Conservation (phyloP, 2,113 vertebrate species). For the Aptenodytes patagonicus region DNA sequence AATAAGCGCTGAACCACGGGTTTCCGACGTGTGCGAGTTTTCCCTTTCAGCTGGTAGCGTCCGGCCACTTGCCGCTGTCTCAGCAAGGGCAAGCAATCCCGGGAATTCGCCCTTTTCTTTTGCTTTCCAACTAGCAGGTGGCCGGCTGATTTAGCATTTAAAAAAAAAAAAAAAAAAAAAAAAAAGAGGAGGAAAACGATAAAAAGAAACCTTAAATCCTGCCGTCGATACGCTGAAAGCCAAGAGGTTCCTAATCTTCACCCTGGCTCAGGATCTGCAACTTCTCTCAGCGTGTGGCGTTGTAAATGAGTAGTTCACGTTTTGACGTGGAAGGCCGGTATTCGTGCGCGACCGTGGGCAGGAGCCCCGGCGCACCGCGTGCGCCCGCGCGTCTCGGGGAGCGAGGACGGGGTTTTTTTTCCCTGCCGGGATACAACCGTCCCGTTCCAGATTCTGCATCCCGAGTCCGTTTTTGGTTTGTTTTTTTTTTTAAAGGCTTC, state of each 20-base stretch:
- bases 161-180: not conserved
- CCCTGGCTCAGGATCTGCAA: constrained; percentile 25
- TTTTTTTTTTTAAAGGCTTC: not conserved
- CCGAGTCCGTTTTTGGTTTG: not conserved
- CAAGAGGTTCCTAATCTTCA: constrained; percentile 5
- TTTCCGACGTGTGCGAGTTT: not conserved
- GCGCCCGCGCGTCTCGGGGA: not conserved
- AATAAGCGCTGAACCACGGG: not conserved
- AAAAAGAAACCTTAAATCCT: not conserved
- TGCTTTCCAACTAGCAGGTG: not conserved
- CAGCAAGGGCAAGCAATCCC: constrained; percentile 6
- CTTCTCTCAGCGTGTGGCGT: not conserved
- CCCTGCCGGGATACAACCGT: not conserved
- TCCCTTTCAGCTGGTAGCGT: not conserved
- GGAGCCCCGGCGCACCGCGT: not conserved
- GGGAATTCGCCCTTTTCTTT: not conserved
- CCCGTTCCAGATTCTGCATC: not conserved
- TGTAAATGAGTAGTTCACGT: not conserved
- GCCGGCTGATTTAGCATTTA: not conserved
- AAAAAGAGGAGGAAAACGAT: accelerated
- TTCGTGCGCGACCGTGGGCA: not conserved
- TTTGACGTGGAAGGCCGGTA: not conserved
- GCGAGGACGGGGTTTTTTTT: not conserved
- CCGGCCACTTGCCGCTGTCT: not conserved
- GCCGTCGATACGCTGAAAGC: constrained; percentile 33